A percentile compares a stretch with the other conserved stretches of the same genome.
Evolutionary conservation across 2,888 invertebrate genomes (phyloP).

Genomic region (Toxonevra muliebris): DNA sequence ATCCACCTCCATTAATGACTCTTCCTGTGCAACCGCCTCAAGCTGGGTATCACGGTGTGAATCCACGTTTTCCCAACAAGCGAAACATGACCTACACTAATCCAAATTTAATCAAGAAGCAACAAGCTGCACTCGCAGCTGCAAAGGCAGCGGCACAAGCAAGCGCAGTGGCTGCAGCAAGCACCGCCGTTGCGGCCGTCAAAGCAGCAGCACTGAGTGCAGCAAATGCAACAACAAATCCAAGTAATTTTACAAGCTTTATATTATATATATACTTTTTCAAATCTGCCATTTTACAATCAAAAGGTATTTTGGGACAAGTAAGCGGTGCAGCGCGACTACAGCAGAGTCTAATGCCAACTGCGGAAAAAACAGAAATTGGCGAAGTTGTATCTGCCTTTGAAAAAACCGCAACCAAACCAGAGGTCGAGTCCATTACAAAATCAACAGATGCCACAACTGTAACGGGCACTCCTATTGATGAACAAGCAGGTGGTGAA

Average conservation of each 20-base stretch:
- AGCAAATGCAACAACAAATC: slow-evolving; percentile 57
- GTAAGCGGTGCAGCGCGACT: slow-evolving; percentile 33
- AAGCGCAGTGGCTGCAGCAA: slow-evolving; percentile 60
- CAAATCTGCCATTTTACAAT: slow-evolving; percentile 33
- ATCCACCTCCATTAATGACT: slow-evolving; percentile 59
- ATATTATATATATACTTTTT: slow-evolving; percentile 43
- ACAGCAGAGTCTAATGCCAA: slow-evolving; percentile 8
- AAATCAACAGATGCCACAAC: background rate
- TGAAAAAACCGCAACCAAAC: slow-evolving; percentile 19
- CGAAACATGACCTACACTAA: slow-evolving; percentile 60
- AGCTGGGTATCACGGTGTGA: slow-evolving; percentile 46
- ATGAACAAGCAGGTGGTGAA: slow-evolving; percentile 63
- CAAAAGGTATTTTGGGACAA: slow-evolving; percentile 48
- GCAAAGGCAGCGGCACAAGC: slow-evolving; percentile 55
- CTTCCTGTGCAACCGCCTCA: slow-evolving; percentile 48
- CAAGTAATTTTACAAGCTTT: slow-evolving; percentile 43
- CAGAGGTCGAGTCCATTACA: background rate
- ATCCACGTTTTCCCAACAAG: slow-evolving; percentile 57
- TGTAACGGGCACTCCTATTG: slow-evolving; percentile 29
- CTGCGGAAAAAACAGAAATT: slow-evolving; percentile 40
- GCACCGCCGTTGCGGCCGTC: slow-evolving; percentile 59
- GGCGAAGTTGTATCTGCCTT: slow-evolving; percentile 42
- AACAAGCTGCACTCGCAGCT: slow-evolving; percentile 45
- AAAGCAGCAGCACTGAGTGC: slow-evolving; percentile 59
- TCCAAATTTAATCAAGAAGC: slow-evolving; percentile 57